Percentiles rank a stretch among this genome's conserved stretches.
phyloP scores from a whole-genome alignment of 2,888 invertebrate species.

The Acleris literana region DNA sequence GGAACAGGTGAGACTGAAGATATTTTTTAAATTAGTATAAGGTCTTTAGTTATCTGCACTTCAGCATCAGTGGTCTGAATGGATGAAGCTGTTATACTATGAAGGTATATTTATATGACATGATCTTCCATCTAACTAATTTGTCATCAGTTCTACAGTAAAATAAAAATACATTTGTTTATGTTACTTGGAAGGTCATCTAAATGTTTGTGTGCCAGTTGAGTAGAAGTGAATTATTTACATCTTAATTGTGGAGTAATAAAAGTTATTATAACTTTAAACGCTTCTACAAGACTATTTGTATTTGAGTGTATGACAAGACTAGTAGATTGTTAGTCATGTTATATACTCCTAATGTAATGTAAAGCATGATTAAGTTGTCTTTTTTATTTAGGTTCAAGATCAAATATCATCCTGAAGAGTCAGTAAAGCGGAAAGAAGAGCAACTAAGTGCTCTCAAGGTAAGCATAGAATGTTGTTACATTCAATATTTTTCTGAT shows the following conservation, averaged over 20 bases:
- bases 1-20: conserved; percentile 82
- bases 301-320: conserved; percentile 25
- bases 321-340: conserved; percentile 16
- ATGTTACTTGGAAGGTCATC: conserved; percentile 17
- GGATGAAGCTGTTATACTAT: conserved; percentile 21
- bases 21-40: conserved; percentile 77
- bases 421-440: conserved; percentile 94
- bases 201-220: conserved; percentile 28
- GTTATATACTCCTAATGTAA: conserved; percentile 21
- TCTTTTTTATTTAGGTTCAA: conserved; percentile 92
- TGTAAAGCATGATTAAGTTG: conserved; percentile 22
- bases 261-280: background rate
- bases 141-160: conserved; percentile 7
- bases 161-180: conserved; percentile 13
- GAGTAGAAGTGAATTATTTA: conserved; percentile 26
- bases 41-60: conserved; percentile 65
- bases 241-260: background rate
- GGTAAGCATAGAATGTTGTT: conserved; percentile 76
- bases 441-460: conserved; percentile 92
- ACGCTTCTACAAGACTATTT: conserved; percentile 23
- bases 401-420: conserved; percentile 99
- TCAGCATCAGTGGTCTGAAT: conserved; percentile 34
- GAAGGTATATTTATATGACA: conserved; percentile 22
- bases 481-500: background rate
- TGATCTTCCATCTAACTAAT: conserved; percentile 21